Percentiles rank a stretch among this genome's conserved stretches.
These are phyloP conservation scores for Monomorium pharaonis DNA, from an alignment of 1,140 invertebrate species.

Conservation along the genomic window DNA sequence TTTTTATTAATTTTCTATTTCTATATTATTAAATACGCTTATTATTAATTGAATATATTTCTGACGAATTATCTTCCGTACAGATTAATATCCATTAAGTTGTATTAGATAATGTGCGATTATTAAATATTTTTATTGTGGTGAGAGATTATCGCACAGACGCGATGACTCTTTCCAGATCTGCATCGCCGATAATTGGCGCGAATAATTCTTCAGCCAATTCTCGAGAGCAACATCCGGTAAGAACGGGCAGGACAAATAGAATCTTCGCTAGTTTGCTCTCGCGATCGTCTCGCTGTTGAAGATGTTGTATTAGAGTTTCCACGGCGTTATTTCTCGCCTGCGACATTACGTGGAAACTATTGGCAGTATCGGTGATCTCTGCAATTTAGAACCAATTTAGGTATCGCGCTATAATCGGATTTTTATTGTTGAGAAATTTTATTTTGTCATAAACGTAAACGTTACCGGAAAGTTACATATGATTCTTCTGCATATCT, in stretches of 20 bases:
- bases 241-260: conserved; percentile 77
- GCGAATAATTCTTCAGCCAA: conserved; percentile 77
- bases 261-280: conserved; percentile 76
- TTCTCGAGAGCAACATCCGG: conserved; percentile 76
- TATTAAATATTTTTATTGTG: not conserved
- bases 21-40: not conserved
- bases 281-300: conserved; percentile 64
- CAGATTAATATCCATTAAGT: conserved; percentile 2
- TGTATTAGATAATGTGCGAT: not conserved
- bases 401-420: not conserved
- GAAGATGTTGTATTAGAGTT: conserved; percentile 73
- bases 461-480: not conserved
- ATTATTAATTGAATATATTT: not conserved
- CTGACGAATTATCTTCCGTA: not conserved
- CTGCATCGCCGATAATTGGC: conserved; percentile 78
- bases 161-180: conserved; percentile 79
- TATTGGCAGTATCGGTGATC: conserved; percentile 69
- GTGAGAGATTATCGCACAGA: conserved; percentile 75
- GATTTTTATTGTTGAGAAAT: not conserved
- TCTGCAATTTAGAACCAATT: conserved; percentile 72
- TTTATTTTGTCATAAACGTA: not conserved
- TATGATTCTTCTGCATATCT: not conserved
- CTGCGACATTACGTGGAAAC: conserved; percentile 62
- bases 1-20: not conserved
- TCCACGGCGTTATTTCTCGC: conserved; percentile 74